Evolutionary conservation across 1,140 invertebrate species (phyloP), one percentile per base, ranked within the genome.

Genomic region (Procambarus virginalis): DNA sequence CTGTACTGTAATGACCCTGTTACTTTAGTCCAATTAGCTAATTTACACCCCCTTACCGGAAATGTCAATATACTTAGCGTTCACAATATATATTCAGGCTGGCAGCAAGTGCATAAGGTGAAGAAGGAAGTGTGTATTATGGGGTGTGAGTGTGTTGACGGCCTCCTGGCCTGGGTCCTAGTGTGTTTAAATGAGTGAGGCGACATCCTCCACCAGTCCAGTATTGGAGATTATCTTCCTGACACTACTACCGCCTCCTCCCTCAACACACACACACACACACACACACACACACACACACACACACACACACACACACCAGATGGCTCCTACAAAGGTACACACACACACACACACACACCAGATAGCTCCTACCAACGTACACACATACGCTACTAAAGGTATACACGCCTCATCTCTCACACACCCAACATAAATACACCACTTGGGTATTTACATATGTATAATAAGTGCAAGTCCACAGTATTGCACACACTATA

Each of bases 171-270:
- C n/a, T 34, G 3, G n/a, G 5, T 73, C 68, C 22, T 20, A 6
- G 81, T 17, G 60, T 34, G 82, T 84, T 75, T 84, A 84, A 84
- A 84, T 84, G 82, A 20, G 34, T 8, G 48, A n/a, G 48, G 45
- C 64, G n/a, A 20, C 17, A 20, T 5, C 9, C 68, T 48, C 48
- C 9, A 49, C 17, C 82, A 64, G 73, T 84, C 68, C 82, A 73
- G 46, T 84, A 14, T 46, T 84, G 45, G 60, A 84, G 82, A 48
- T 84, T 20, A 14, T 34, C 68, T 84, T 70, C 81, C 46, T 48
- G 34, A 45, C 34, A 34, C 64, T 70, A 83, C 81, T 60, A 82
- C 58, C 49, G 14, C 55, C 60, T 84, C 82, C 64, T 73, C 34
- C 68, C 60, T 46, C 22, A 14, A 68, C 51, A 5, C 34, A 55